A percentile compares a stretch with the other conserved stretches of the same genome.
Conservation (phyloP, 2,797 vertebrate species). For the Orestias chungarensis region DNA sequence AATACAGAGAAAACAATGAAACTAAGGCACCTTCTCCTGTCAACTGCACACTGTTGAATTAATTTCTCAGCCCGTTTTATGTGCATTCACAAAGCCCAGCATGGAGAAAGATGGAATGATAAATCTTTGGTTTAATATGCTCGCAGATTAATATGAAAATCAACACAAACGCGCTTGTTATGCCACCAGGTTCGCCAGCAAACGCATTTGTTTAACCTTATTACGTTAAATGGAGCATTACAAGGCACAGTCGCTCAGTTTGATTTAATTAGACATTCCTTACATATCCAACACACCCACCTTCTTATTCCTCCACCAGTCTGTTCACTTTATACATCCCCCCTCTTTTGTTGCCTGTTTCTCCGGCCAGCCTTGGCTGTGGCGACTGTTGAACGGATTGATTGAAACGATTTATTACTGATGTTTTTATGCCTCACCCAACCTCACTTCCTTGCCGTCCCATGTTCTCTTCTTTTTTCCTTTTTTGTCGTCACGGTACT, state of each 20-base stretch:
- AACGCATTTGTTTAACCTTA: slow-evolving; percentile 16
- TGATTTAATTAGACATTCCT: slow-evolving; percentile 44
- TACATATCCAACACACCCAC: slow-evolving; percentile 26
- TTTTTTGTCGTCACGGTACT: slow-evolving; percentile 31
- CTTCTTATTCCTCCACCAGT: slow-evolving; percentile 34
- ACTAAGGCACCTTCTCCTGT: slow-evolving; percentile 31
- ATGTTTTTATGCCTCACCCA: slow-evolving; percentile 36
- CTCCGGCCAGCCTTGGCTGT: slow-evolving; percentile 24
- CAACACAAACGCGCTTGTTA: neutral
- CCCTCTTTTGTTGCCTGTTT: slow-evolving; percentile 38
- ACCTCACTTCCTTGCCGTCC: slow-evolving; percentile 6
- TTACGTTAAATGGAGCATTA: slow-evolving; percentile 31
- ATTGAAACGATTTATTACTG: slow-evolving; percentile 59
- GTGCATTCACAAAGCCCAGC: slow-evolving; percentile 7
- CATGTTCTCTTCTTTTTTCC: slow-evolving; percentile 28
- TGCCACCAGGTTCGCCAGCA: neutral
- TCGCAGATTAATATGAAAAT: slow-evolving; percentile 5
- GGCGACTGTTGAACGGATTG: slow-evolving; percentile 36
- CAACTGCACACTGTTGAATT: slow-evolving; percentile 34
- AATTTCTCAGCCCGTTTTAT: slow-evolving; percentile 32
- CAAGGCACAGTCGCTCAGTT: slow-evolving; percentile 6
- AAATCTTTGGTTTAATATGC: slow-evolving; percentile 8
- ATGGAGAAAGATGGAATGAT: neutral
- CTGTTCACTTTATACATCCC: slow-evolving; percentile 13
- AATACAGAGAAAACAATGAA: slow-evolving; percentile 42